Conservation (phyloP, 1,140 invertebrate genomes). For the Microplitis mediator region DNA sequence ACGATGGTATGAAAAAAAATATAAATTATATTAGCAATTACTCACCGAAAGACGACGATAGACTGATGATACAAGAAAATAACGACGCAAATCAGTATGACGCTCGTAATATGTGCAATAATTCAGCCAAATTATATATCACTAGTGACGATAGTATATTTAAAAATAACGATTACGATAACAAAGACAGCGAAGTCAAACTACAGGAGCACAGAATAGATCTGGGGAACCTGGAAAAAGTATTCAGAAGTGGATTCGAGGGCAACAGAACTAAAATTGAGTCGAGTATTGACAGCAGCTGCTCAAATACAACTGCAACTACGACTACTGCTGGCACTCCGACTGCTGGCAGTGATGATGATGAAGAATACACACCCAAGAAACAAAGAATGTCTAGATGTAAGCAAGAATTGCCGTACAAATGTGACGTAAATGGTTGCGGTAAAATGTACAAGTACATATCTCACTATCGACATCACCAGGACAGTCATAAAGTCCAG, state of each 20-base stretch:
- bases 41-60: slow-evolving; percentile 24
- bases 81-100: slow-evolving; percentile 32
- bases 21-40: slow-evolving; percentile 20
- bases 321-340: too few relatives aligned
- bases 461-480: slow-evolving; percentile 60
- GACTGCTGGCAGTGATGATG: slow-evolving; percentile 38
- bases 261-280: slow-evolving; percentile 43
- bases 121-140: background rate
- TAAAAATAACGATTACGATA: background rate
- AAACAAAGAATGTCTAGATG: slow-evolving; percentile 59
- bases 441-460: slow-evolving; percentile 61
- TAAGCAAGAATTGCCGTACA: slow-evolving; percentile 55
- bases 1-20: slow-evolving; percentile 14
- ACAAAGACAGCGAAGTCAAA: slow-evolving; percentile 38
- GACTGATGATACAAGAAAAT: slow-evolving; percentile 28
- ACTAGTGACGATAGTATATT: slow-evolving; percentile 9
- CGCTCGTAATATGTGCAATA: slow-evolving; percentile 17
- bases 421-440: slow-evolving; percentile 54
- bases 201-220: slow-evolving; percentile 53
- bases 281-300: slow-evolving; percentile 8
- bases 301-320: too few relatives aligned
- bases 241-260: slow-evolving; percentile 50
- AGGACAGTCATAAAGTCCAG: slow-evolving; percentile 56
- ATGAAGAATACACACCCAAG: slow-evolving; percentile 59
- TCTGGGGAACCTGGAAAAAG: slow-evolving; percentile 51